These are phyloP conservation scores for Aphidius colemani DNA, from an alignment of 2,888 invertebrate genomes.

Conservation along the genomic window DNA sequence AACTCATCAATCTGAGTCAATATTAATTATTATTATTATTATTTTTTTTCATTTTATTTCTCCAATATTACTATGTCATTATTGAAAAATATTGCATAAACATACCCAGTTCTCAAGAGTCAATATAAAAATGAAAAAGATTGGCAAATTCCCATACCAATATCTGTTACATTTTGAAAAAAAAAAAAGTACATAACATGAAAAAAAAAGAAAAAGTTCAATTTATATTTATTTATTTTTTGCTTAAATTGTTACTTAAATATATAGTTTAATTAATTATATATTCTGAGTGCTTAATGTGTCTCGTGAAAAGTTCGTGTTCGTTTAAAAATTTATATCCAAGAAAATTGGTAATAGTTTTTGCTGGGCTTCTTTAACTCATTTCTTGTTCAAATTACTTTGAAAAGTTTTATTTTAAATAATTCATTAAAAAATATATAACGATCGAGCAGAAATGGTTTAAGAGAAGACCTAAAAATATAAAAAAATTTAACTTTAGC, in stretches of 20 bases:
- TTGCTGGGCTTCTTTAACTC: slow-evolving; percentile 5
- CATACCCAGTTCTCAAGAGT: slow-evolving; percentile 15
- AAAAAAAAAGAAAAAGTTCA: neutral
- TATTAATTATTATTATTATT: slow-evolving; percentile 1
- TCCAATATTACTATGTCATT: slow-evolving; percentile 5
- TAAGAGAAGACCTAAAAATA: neutral
- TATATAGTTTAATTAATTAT: too few relatives aligned
- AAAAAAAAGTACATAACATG: slow-evolving; percentile 3
- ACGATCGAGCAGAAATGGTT: slow-evolving; percentile 19
- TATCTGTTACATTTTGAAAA: neutral
- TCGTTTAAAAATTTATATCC: slow-evolving; percentile 21
- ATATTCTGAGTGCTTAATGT: slow-evolving; percentile 11
- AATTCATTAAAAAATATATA: slow-evolving; percentile 2
- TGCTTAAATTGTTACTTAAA: neutral
- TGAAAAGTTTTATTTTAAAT: slow-evolving; percentile 1
- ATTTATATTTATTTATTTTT: neutral
- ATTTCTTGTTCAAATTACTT: slow-evolving; percentile 8
- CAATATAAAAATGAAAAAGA: slow-evolving; percentile 9
- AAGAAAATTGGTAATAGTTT: slow-evolving; percentile 15
- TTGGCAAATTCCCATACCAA: slow-evolving; percentile 5
- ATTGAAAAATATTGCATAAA: neutral
- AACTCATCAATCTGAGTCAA: slow-evolving; percentile 6
- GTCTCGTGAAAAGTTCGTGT: slow-evolving; percentile 23
- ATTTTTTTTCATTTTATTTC: slow-evolving; percentile 13
- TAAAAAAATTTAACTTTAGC: slow-evolving; percentile 14